Percentiles rank a stretch among this genome's conserved stretches.
phyloP scores from a whole-genome alignment of 2,113 vertebrate species.

The Urocynchramus pylzowi region DNA sequence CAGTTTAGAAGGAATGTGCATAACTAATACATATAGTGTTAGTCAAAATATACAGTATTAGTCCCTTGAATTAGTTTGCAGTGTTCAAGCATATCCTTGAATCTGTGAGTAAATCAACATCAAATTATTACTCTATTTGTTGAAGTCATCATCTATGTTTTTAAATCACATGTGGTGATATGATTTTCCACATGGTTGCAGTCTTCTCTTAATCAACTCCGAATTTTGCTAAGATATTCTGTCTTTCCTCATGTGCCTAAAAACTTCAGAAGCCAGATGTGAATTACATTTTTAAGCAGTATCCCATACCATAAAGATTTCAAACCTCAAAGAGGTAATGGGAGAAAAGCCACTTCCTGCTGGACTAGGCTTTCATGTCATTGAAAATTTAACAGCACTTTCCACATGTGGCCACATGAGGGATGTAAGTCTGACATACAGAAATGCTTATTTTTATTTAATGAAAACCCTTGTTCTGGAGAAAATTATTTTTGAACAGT shows the following conservation, averaged over 20 bases:
- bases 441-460: not conserved
- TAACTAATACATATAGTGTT: not conserved
- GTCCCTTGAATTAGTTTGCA: not conserved
- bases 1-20: not conserved
- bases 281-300: constrained; percentile 9
- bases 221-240: not conserved
- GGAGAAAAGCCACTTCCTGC: not conserved
- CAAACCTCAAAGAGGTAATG: not conserved
- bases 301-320: not conserved
- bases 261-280: not conserved
- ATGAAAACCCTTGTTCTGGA: not conserved
- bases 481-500: not conserved
- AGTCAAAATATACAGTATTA: not conserved
- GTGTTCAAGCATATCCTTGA: not conserved
- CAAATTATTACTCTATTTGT: not conserved
- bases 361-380: not conserved
- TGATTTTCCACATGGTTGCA: not conserved
- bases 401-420: not conserved
- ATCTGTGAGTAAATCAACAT: not conserved
- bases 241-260: not conserved
- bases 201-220: not conserved
- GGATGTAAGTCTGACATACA: accelerated
- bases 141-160: not conserved
- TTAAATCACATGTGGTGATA: not conserved
- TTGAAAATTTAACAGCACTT: not conserved